Percentiles rank a stretch among this genome's conserved stretches.
Conservation (phyloP, 2,113 vertebrate species). For the Daboia siamensis region DNA sequence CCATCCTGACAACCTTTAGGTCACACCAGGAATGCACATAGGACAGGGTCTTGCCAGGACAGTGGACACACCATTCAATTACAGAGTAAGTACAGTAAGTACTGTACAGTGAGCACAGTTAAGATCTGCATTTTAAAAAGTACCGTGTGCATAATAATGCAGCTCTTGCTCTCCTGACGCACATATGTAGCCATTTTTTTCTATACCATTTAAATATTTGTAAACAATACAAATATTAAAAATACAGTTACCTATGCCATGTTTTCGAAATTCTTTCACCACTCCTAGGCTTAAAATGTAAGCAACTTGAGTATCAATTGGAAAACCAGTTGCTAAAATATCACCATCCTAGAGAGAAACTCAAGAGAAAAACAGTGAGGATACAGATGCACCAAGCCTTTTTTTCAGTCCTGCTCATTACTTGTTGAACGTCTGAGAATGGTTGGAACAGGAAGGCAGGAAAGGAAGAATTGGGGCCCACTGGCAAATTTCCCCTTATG, state of each 20-base stretch:
- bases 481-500: background rate
- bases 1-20: background rate
- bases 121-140: background rate
- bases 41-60: background rate
- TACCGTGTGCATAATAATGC: background rate
- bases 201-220: background rate
- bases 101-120: background rate
- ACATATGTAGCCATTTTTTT: background rate
- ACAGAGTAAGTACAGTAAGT: background rate
- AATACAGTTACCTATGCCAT: slow-evolving; percentile 88
- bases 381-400: background rate
- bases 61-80: background rate
- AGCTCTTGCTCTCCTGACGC: background rate
- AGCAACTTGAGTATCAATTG: slow-evolving; percentile 95
- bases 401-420: background rate
- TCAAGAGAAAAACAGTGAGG: slow-evolving; percentile 2
- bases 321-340: slow-evolving; percentile 95
- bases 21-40: background rate
- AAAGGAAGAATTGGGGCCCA: background rate
- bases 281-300: slow-evolving; percentile 98
- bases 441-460: background rate
- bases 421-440: background rate
- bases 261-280: slow-evolving; percentile 97
- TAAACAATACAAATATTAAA: background rate
- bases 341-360: slow-evolving; percentile 86